Conservation (phyloP, 2,888 invertebrate species). For the Nymphalis urticae region DNA sequence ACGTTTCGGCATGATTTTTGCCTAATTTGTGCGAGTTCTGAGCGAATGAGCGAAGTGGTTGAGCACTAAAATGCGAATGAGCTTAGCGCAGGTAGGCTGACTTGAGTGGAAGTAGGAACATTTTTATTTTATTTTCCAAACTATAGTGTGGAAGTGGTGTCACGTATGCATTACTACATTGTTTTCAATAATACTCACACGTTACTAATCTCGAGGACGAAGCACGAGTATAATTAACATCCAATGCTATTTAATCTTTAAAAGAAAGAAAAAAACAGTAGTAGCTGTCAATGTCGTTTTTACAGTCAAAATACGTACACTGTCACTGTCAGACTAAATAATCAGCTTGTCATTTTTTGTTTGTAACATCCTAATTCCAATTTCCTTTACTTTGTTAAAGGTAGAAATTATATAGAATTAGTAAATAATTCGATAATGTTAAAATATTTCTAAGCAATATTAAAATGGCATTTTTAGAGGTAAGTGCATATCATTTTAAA, state of each 20-base stretch:
- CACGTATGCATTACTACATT: not conserved
- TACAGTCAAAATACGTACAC: not conserved
- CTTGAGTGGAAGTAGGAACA: too few relatives aligned
- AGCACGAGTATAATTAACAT: too few relatives aligned
- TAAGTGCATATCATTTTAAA: conserved; percentile 39
- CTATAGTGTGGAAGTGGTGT: too few relatives aligned
- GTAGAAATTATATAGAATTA: conserved; percentile 1
- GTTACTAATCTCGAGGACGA: not conserved
- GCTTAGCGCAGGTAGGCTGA: too few relatives aligned
- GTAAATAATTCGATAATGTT: conserved; percentile 18
- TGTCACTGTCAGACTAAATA: conserved; percentile 8
- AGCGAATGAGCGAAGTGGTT: too few relatives aligned
- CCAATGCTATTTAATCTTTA: too few relatives aligned
- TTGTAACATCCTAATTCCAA: conserved; percentile 15
- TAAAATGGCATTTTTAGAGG: conserved; percentile 74
- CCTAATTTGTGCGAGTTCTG: too few relatives aligned
- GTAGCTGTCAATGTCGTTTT: conserved; percentile 1
- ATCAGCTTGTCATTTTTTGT: conserved; percentile 17
- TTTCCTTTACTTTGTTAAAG: conserved; percentile 10
- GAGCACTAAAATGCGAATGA: too few relatives aligned
- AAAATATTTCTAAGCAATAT: conserved; percentile 5
- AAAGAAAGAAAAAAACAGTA: too few relatives aligned
- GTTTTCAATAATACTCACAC: not conserved
- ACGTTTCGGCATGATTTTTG: too few relatives aligned
- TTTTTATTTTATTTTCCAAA: too few relatives aligned